Base-by-base conservation (phyloP, 2,113 vertebrate species). In the Stictonetta naevosa region DNA sequence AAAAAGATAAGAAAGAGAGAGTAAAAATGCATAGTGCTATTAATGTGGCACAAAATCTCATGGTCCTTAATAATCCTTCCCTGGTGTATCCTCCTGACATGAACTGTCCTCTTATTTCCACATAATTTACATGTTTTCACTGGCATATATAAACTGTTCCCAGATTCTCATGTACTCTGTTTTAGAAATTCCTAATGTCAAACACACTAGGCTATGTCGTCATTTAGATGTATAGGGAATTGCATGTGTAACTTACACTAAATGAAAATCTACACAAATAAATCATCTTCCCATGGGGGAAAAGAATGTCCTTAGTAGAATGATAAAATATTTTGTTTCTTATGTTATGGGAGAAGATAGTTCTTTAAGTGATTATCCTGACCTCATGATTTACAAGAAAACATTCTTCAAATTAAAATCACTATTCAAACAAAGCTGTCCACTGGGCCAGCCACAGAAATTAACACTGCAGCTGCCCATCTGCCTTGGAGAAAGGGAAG, bases 81-180 rank as follows among this genome's bases (percentile, higher is more conserved):
- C n/a, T 53, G 0, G 0, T 7, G 13, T 20, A 75, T 9, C 22
- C 0, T 0, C 6, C 38, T 8, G 2, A 56, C 34, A 44, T 3
- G 22, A 68, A 53, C 36, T 33, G 10, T 2, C 36, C 36, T 7
- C 6, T 55, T 8, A 8, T 34, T 75, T 53, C 50, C 44, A 48
- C 63, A 66, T 34, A n/a, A 59, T 56, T 62, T 19, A 31, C 60
- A 13, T 40, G 33, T 71, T 78, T 66, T 55, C 59, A 34, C 40
- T 59, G 64, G 52, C 80, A 67, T 13, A 20, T 10, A 28, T 33
- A 36, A 48, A 22, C 33, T 1, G 13, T 46, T 74, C 38, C 38
- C 48, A 58, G 11, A 71, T 94, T 77, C 44, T 56, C 60, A 88
- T n/a, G 59, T 59, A 46, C 59, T 8, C 59, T 8, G 20, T 50